These are phyloP conservation scores for Drosophila seguyi DNA, from an alignment of 1,140 invertebrate genomes.

Conservation along the genomic window DNA sequence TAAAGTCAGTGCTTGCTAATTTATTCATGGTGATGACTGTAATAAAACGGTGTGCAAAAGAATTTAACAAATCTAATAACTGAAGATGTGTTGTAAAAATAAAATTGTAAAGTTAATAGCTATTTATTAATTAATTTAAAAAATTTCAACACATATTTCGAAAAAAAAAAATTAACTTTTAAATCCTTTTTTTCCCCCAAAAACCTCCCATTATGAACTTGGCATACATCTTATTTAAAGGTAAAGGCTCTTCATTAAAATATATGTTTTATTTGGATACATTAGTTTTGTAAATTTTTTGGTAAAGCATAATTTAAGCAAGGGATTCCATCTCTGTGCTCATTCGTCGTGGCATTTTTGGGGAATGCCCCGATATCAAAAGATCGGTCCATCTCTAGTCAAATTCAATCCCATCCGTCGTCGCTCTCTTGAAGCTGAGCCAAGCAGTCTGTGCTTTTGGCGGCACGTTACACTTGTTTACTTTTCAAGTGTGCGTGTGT, in stretches of 20 bases:
- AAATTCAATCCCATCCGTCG: conserved; percentile 5
- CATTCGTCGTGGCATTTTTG: not conserved
- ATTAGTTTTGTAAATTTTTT: too few species aligned
- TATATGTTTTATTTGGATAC: too few species aligned
- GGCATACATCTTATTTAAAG: too few species aligned
- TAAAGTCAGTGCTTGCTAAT: not conserved
- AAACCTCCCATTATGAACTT: too few species aligned
- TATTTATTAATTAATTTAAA: too few species aligned
- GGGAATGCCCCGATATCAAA: conserved; percentile 15
- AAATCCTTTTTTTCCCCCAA: too few species aligned
- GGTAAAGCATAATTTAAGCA: not conserved
- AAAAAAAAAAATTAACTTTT: too few species aligned
- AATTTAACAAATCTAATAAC: too few species aligned
- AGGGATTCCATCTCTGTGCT: not conserved
- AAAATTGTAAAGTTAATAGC: too few species aligned
- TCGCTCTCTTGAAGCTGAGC: conserved; percentile 64
- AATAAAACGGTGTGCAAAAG: not conserved
- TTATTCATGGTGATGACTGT: not conserved
- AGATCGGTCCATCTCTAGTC: conserved; percentile 34
- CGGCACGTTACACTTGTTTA: conserved; percentile 78
- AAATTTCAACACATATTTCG: too few species aligned
- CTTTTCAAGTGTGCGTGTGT: conserved; percentile 47
- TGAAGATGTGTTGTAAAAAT: not conserved
- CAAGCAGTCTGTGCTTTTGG: conserved; percentile 82
- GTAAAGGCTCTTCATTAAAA: not conserved